phyloP scores from a whole-genome alignment of 2,888 invertebrate genomes.

The Pollenia amentaria region DNA sequence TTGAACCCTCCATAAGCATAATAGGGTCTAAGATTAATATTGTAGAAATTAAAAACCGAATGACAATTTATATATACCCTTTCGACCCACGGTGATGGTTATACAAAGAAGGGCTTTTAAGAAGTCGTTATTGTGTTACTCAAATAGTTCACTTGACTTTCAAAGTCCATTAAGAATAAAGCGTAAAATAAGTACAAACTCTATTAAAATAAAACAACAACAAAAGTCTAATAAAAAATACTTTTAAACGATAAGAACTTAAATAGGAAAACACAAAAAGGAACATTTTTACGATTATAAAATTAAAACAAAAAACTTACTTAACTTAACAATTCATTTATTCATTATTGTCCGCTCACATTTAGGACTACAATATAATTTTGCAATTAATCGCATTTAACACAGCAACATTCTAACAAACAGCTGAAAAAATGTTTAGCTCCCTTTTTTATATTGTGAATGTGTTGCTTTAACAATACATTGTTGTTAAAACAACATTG shows the following conservation, averaged over 20 bases:
- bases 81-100: neutral
- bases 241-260: slow-evolving; percentile 50
- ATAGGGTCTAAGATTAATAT: too few species aligned
- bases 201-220: slow-evolving; percentile 14
- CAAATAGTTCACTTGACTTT: neutral
- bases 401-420: slow-evolving; percentile 66
- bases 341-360: slow-evolving; percentile 25
- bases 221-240: slow-evolving; percentile 48
- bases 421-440: slow-evolving; percentile 41
- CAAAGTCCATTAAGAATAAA: slow-evolving; percentile 32
- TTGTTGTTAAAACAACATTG: slow-evolving; percentile 42
- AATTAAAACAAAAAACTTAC: slow-evolving; percentile 23
- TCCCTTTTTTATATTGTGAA: neutral
- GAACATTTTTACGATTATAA: slow-evolving; percentile 55
- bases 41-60: too few species aligned
- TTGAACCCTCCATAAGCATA: too few species aligned
- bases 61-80: too few species aligned
- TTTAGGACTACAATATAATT: slow-evolving; percentile 70
- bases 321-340: slow-evolving; percentile 42
- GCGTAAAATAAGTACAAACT: neutral
- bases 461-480: slow-evolving; percentile 1
- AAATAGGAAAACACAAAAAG: neutral
- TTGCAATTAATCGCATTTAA: slow-evolving; percentile 75
- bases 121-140: neutral
- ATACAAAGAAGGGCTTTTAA: neutral